Evolutionary conservation across 2,113 vertebrate genomes (phyloP), one percentile per base, ranked within the genome.

Genomic region (Aldabrachelys gigantea): DNA sequence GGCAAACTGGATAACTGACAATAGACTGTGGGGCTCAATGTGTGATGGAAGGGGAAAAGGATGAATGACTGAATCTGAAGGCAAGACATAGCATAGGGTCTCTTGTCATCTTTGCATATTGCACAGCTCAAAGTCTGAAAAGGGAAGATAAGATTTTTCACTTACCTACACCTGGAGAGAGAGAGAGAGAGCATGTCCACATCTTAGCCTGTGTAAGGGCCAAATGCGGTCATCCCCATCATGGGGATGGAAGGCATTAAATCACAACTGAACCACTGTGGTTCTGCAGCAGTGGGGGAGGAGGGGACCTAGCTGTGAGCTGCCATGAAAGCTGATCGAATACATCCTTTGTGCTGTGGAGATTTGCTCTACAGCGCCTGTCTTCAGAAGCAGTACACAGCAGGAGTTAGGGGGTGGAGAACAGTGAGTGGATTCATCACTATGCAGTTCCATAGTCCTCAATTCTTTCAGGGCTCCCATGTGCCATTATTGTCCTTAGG

Each of bases 271-370:
- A 72, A 38, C 38, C n/a, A 72, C 19, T n/a, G 13, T 69, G 50
- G n/a, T 10, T 72, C 65, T 72, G 27, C 16, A 19, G n/a, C 2
- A 0, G n/a, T 8, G 17, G 35, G 0, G n/a, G 2, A 4, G 16
- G 8, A 8, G 4, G 31, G 17, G 21, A 16, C 17, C n/a, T 19
- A 38, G 35, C n/a, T 72, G 17, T 72, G 65, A 38, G 27, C 57
- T 13, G 57, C 11, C 57, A 59, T 14, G 57, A 59, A 57, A 59
- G 65, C 65, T 22, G 65, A 72, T 21, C 1, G 3, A 38, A n/a
- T 38, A 9, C n/a, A 72, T 19, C 17, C 16, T 22, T 16, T 38
- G n/a, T 29, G 35, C 65, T 72, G n/a, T 19, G 65, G n/a, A 38
- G 17, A n/a, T 72, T 8, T 38, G n/a, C 65, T 72, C n/a, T 72